Evolutionary conservation across 2,113 vertebrate species (phyloP).

Genomic region (Chaenogobius annularis): DNA sequence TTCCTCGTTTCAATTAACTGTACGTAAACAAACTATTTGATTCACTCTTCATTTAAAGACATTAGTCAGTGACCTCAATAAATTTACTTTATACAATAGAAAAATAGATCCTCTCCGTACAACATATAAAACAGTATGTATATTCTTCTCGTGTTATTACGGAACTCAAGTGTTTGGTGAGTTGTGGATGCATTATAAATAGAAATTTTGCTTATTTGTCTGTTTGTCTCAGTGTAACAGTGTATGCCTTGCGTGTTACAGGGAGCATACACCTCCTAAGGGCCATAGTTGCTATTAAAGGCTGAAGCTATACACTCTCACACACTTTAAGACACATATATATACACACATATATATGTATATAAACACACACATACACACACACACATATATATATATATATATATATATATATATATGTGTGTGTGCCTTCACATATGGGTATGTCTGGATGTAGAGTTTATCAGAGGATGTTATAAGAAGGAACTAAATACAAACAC

Average conservation of each 20-base stretch:
- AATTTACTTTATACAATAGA: slow-evolving; percentile 15
- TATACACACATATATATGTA: too few species aligned
- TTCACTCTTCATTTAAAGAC: slow-evolving; percentile 32
- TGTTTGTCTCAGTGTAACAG: not conserved
- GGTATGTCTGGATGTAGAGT: slow-evolving; percentile 18
- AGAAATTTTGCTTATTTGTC: not conserved
- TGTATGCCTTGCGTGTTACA: not conserved
- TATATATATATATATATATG: too few species aligned
- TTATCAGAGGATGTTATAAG: slow-evolving; percentile 25
- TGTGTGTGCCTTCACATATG: not conserved
- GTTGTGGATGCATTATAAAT: not conserved
- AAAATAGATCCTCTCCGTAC: too few species aligned
- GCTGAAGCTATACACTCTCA: too few species aligned
- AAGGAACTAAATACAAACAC: slow-evolving; percentile 31
- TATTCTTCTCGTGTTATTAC: not conserved
- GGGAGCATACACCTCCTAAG: too few species aligned
- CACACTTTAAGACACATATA: too few species aligned
- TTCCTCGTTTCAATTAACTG: slow-evolving; percentile 53
- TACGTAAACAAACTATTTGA: slow-evolving; percentile 54
- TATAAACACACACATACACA: too few species aligned
- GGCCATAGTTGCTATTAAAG: not conserved
- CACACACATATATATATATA: too few species aligned
- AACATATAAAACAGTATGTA: not conserved
- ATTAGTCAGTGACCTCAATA: slow-evolving; percentile 26
- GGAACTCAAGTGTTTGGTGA: not conserved